phyloP scores from a whole-genome alignment of 2,113 vertebrate species.

The Apeltes quadracus region DNA sequence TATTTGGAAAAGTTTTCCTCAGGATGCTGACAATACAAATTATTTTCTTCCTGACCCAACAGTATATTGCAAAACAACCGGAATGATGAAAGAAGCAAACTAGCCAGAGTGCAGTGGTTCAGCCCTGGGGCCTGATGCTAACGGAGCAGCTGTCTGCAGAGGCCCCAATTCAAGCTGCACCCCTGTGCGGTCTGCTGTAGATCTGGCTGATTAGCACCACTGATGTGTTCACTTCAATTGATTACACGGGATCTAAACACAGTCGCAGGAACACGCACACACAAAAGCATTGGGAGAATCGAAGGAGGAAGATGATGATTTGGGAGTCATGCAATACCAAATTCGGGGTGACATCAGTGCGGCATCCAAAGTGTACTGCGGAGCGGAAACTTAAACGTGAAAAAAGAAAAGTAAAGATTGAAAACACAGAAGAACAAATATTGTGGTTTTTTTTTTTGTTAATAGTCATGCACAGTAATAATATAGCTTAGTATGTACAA shows the following conservation, averaged over 20 bases:
- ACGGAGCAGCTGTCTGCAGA: slow-evolving; percentile 35
- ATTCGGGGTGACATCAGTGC: too few species aligned
- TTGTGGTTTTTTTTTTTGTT: background rate
- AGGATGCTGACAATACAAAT: slow-evolving; percentile 11
- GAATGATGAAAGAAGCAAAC: slow-evolving; percentile 14
- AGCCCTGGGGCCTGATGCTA: slow-evolving; percentile 12
- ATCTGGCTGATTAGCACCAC: slow-evolving; percentile 26
- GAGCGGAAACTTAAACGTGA: too few species aligned
- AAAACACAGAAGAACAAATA: too few species aligned
- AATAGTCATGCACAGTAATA: background rate
- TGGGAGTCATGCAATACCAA: background rate
- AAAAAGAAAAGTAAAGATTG: too few species aligned
- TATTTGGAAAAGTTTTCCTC: slow-evolving; percentile 9
- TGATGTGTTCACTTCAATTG: slow-evolving; percentile 34
- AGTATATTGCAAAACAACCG: background rate
- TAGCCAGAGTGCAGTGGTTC: slow-evolving; percentile 1
- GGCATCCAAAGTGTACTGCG: too few species aligned
- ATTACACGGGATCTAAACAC: slow-evolving; percentile 39
- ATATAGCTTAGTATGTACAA: background rate
- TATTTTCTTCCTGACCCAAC: background rate
- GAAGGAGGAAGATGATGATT: slow-evolving; percentile 12
- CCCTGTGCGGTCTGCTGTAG: background rate
- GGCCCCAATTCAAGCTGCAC: slow-evolving; percentile 25
- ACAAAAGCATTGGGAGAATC: background rate
- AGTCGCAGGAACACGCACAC: too few species aligned